phyloP scores from a whole-genome alignment of 2,113 vertebrate species.

The Bothrops jararaca region DNA sequence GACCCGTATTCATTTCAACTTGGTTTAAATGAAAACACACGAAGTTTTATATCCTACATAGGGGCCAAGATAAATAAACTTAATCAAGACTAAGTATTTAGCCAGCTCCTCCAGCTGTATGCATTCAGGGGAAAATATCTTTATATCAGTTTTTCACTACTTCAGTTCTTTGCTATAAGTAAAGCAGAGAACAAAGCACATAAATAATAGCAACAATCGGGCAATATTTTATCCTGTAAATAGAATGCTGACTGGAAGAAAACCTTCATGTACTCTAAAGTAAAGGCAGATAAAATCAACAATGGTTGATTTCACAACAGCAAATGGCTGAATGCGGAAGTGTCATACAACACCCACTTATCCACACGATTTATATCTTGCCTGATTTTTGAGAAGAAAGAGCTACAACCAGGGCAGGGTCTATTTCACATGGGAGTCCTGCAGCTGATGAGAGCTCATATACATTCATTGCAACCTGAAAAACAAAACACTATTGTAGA shows the following conservation, averaged over 20 bases:
- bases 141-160: not conserved
- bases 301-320: not conserved
- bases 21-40: not conserved
- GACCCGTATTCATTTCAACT: not conserved
- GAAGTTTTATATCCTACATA: not conserved
- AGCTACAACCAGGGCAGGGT: slow-evolving; percentile 95
- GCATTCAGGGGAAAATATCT: not conserved
- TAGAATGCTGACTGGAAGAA: not conserved
- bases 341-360: not conserved
- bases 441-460: slow-evolving; percentile 97
- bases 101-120: not conserved
- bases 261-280: not conserved
- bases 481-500: slow-evolving; percentile 28
- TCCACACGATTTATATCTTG: slow-evolving; percentile 49
- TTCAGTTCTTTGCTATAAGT: not conserved
- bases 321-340: not conserved
- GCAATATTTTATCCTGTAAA: not conserved
- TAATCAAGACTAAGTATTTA: not conserved
- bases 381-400: slow-evolving; percentile 96
- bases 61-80: not conserved
- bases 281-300: not conserved
- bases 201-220: not conserved
- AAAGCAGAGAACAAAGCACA: too few species aligned
- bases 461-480: slow-evolving; percentile 98
- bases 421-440: slow-evolving; percentile 94